Percentiles rank a stretch among this genome's conserved stretches.
These are phyloP conservation scores for Sebastes hopkinsi DNA, from an alignment of 2,797 vertebrate genomes.

Conservation along the genomic window DNA sequence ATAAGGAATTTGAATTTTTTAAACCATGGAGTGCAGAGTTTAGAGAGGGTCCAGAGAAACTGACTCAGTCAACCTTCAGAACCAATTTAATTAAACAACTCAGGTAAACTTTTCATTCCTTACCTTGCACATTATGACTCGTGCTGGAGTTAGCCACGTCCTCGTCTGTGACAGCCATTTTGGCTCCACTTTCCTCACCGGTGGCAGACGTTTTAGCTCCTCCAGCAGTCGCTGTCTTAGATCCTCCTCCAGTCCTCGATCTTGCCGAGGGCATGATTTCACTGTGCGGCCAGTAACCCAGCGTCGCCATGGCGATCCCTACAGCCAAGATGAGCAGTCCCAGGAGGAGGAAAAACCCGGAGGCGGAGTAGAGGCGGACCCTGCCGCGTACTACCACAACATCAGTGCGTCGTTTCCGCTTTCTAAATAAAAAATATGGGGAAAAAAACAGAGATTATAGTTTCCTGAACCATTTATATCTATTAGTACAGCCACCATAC, in stretches of 20 bases:
- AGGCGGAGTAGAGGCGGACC: conserved; percentile 94
- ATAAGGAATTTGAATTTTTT: not conserved
- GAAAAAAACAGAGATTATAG: not conserved
- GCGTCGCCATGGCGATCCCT: conserved; percentile 95
- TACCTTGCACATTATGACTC: conserved; percentile 48
- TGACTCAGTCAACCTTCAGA: not conserved
- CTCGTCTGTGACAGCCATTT: not conserved
- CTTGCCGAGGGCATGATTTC: conserved; percentile 14
- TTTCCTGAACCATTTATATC: not conserved
- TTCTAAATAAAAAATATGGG: conserved; percentile 49
- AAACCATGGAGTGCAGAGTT: not conserved
- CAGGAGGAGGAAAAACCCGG: conserved; percentile 94
- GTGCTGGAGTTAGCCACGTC: conserved; percentile 28
- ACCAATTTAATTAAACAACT: not conserved
- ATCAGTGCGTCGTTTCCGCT: conserved; percentile 89
- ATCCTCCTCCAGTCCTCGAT: conserved; percentile 53
- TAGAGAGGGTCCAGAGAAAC: too few species aligned
- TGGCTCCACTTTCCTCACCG: not conserved
- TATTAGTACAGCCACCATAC: not conserved
- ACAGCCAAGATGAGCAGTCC: conserved; percentile 90
- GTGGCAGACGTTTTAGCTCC: not conserved
- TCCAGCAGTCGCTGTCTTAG: not conserved
- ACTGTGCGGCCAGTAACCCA: conserved; percentile 96
- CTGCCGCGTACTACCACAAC: conserved; percentile 95
- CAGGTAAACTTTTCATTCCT: not conserved